phyloP scores from a whole-genome alignment of 2,888 invertebrate genomes.

The Brachyopa scutellaris region DNA sequence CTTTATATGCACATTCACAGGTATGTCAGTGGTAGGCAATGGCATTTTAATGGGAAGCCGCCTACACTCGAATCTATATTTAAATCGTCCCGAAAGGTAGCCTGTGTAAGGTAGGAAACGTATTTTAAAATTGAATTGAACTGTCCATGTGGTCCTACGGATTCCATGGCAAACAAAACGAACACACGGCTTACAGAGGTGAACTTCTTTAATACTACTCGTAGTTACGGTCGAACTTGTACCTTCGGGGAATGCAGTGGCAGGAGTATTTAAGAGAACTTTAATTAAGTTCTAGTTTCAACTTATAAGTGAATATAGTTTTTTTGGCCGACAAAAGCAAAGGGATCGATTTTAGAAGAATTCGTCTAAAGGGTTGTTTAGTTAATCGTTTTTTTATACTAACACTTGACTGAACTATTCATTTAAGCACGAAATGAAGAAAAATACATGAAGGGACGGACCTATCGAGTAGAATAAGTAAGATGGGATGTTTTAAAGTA shows the following conservation, averaged over 20 bases:
- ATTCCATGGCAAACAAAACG: neutral
- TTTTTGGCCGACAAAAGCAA: neutral
- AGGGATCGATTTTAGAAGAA: neutral
- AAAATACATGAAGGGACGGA: no score
- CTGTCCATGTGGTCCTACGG: neutral
- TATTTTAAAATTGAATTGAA: neutral
- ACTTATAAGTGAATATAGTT: no score
- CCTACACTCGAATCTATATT: neutral
- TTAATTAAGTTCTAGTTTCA: slow-evolving; percentile 12
- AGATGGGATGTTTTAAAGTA: no score
- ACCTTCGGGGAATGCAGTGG: neutral
- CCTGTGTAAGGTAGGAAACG: neutral
- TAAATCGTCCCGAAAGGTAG: neutral
- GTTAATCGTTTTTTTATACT: neutral
- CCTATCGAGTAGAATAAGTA: no score
- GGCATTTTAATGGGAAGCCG: neutral
- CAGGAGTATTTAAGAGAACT: slow-evolving; percentile 1
- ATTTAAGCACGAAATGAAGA: no score
- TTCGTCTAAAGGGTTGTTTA: neutral
- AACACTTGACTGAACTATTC: no score
- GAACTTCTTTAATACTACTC: neutral
- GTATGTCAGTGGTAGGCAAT: neutral
- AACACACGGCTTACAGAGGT: neutral
- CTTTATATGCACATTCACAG: neutral
- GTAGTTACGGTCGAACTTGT: no score